These are phyloP conservation scores for Micronisus gabar DNA, from an alignment of 2,113 vertebrate genomes.

Conservation along the genomic window DNA sequence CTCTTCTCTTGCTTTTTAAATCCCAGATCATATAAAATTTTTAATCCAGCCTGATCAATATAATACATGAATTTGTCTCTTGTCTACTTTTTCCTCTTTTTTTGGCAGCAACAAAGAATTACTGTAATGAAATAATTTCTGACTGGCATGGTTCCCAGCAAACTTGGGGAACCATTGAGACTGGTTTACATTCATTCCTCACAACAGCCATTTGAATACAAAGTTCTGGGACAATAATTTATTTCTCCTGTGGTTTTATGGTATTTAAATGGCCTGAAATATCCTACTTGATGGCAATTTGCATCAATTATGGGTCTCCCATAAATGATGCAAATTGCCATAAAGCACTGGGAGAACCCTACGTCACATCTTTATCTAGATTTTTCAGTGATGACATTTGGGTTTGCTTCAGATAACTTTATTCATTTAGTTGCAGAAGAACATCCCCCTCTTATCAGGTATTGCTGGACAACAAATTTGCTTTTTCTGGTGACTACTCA, in stretches of 20 bases:
- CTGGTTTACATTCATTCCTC: constrained; percentile 1
- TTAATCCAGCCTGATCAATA: constrained; percentile 7
- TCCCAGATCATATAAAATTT: neutral
- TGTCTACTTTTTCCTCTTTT: neutral
- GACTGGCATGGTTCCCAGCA: constrained; percentile 42
- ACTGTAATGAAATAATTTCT: constrained; percentile 62
- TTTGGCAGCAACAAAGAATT: constrained; percentile 45
- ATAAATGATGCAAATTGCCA: constrained; percentile 62
- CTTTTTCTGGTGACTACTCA: neutral
- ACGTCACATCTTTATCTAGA: constrained; percentile 29
- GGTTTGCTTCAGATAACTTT: constrained; percentile 25
- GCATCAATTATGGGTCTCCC: neutral
- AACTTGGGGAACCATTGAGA: constrained; percentile 21
- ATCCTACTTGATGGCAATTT: constrained; percentile 57
- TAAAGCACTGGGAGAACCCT: constrained; percentile 55
- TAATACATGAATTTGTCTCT: neutral
- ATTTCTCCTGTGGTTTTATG: constrained; percentile 66
- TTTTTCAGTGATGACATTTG: constrained; percentile 29
- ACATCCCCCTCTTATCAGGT: neutral
- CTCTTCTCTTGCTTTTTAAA: neutral
- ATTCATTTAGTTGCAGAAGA: constrained; percentile 34
- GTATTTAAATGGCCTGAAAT: constrained; percentile 62
- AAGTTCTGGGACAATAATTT: constrained; percentile 60
- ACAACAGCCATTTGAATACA: constrained; percentile 9
- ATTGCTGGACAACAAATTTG: neutral